Base-by-base conservation (phyloP, 2,888 invertebrate species). In the Cacoxenus indagator region DNA sequence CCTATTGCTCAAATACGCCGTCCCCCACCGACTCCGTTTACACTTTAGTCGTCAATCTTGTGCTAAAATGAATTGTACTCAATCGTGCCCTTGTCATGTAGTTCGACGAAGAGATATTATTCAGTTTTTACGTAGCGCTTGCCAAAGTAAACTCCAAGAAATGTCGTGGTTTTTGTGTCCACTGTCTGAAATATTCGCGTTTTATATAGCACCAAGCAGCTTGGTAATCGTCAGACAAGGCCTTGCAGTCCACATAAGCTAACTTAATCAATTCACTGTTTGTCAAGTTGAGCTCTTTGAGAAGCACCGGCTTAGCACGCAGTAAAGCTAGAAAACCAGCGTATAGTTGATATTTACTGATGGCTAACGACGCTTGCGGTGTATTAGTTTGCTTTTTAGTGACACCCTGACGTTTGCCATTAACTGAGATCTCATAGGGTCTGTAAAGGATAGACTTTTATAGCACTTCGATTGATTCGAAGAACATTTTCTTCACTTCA, bases 351-450 rank as follows among this genome's bases (percentile, higher is more conserved):
- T 89, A 89, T 87, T 92, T 91, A 75, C 90, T 91, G 48, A 92
- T 89, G 64, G 88, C 85, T 68, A 92, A 84, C 45, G 89, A 88
- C 59, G 86, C 89, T 14, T 84, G 89, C 19, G 87, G 86, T 24
- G 81, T 84, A 64, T 86, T 84, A 27, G 87, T 37, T 0, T 81
- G 77, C 37, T 93, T 94, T 84, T 93, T 94, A 0, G 95, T 95
- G 1, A 92, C 89, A 4, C 96, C 96, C 84, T 94, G 92, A 73
- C 92, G 94, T 78, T 90, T 91, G 4, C 97, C 96, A 82, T 93
- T 91, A 0, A 95, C 93, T 22, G 92, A 91, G 29, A 96, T 91
- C 89, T 96, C 94, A 55, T 89, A 85, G 37, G 90, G 79, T 65
- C 94, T 94, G 83, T 71, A 90, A 90, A 76, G 87, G 84, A 66